A percentile compares a stretch with the other conserved stretches of the same genome.
phyloP scores from a whole-genome alignment of 2,888 invertebrate genomes.

The Drosophila meridionalis region DNA sequence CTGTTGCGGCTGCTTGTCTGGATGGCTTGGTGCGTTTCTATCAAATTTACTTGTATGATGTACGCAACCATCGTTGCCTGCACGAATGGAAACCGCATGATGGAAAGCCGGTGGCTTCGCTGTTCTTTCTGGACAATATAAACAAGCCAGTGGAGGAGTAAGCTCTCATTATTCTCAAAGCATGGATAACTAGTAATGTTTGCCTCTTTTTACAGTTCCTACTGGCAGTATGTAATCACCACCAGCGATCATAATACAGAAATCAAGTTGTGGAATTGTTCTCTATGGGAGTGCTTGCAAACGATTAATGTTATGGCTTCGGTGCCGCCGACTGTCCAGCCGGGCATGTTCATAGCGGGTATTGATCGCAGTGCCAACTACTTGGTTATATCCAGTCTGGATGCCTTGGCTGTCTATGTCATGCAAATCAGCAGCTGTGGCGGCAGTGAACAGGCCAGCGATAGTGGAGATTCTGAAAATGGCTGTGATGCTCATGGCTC shows the following conservation, averaged over 20 bases:
- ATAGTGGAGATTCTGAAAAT: conserved; percentile 49
- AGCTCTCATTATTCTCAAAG: conserved; percentile 82
- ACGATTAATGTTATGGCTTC: conserved; percentile 88
- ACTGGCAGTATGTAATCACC: conserved; percentile 98
- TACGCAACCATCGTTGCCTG: conserved; percentile 91
- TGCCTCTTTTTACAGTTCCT: conserved; percentile 85
- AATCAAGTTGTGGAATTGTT: conserved; percentile 97
- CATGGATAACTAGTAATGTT: neutral
- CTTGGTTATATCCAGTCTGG: conserved; percentile 94
- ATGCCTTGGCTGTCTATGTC: conserved; percentile 93
- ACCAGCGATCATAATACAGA: conserved; percentile 95
- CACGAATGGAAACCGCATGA: conserved; percentile 97
- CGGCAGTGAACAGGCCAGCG: conserved; percentile 23
- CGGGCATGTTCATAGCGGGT: conserved; percentile 86
- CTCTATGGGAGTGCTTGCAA: conserved; percentile 97
- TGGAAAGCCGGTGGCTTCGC: conserved; percentile 93
- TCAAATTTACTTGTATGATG: conserved; percentile 91
- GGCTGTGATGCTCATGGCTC: conserved; percentile 30
- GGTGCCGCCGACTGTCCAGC: conserved; percentile 48
- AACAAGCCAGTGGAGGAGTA: conserved; percentile 91
- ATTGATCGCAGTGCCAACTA: conserved; percentile 94
- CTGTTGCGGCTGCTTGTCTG: conserved; percentile 94
- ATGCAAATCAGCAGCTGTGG: conserved; percentile 88
- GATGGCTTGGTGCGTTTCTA: conserved; percentile 97
- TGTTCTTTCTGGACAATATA: conserved; percentile 97